A percentile compares a stretch with the other conserved stretches of the same genome.
phyloP scores from a whole-genome alignment of 2,113 vertebrate species.

The Lethenteron reissneri region DNA sequence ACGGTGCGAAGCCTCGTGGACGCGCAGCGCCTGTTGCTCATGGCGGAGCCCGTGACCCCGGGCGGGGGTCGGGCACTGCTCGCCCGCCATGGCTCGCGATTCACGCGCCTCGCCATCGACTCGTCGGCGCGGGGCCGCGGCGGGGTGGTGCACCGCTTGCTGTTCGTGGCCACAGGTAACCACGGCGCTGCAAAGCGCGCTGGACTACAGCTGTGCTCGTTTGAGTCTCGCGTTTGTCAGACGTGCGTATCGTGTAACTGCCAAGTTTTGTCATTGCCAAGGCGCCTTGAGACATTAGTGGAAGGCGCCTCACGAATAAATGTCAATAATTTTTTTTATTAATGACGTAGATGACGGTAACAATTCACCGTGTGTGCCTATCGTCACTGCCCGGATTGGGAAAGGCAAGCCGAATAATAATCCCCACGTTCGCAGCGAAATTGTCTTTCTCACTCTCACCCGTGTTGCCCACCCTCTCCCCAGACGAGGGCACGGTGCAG shows the following conservation, averaged over 20 bases:
- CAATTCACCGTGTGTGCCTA: too few species aligned
- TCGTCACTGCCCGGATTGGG: too few species aligned
- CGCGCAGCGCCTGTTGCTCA: slow-evolving; percentile 72
- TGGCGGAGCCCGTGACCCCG: slow-evolving; percentile 87
- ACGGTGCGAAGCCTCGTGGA: slow-evolving; percentile 90
- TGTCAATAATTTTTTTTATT: too few species aligned
- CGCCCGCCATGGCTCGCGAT: slow-evolving; percentile 73
- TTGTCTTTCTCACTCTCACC: background rate
- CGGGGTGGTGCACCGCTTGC: slow-evolving; percentile 68
- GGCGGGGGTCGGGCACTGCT: slow-evolving; percentile 66
- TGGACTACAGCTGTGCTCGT: background rate
- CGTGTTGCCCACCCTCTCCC: background rate
- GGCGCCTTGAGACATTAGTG: too few species aligned
- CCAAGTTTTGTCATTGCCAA: too few species aligned
- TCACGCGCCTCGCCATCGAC: slow-evolving; percentile 78
- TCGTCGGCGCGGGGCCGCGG: slow-evolving; percentile 74
- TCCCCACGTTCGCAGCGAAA: background rate
- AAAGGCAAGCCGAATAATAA: too few species aligned
- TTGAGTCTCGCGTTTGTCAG: background rate
- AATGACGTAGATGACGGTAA: too few species aligned
- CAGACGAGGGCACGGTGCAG: slow-evolving; percentile 80
- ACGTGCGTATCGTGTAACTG: too few species aligned
- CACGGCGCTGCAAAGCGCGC: background rate
- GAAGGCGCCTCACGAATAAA: too few species aligned
- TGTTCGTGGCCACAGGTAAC: slow-evolving; percentile 85